These are phyloP conservation scores for Heliocidaris tuberculata DNA, from an alignment of 35 echinoderm and acorn worm genomes.

Conservation along the genomic window DNA sequence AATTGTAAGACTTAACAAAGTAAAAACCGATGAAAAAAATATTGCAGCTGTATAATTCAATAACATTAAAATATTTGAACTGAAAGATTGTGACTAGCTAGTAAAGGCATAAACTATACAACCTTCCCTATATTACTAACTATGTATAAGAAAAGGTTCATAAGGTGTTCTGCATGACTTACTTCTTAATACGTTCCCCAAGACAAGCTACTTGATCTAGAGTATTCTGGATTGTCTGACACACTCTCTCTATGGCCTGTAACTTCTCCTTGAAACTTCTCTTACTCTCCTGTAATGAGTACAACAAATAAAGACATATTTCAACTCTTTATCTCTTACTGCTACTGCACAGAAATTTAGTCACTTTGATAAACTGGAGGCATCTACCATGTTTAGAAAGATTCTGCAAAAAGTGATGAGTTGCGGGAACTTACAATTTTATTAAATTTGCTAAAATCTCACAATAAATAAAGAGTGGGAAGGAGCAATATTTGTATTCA, in stretches of 20 bases:
- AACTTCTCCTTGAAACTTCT: constrained; percentile 90
- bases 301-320: constrained; percentile 21
- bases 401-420: not conserved
- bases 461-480: too few species aligned
- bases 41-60: too few species aligned
- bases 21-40: too few species aligned
- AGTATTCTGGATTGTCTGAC: constrained; percentile 92
- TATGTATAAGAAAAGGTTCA: not conserved
- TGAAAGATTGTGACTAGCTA: too few species aligned
- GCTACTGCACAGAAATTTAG: not conserved
- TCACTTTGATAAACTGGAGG: not conserved
- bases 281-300: constrained; percentile 67
- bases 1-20: too few species aligned
- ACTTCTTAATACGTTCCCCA: constrained; percentile 95
- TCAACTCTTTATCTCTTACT: not conserved
- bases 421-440: not conserved
- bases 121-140: too few species aligned
- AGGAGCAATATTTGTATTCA: too few species aligned
- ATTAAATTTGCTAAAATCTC: too few species aligned
- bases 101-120: too few species aligned
- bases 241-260: constrained; percentile 85
- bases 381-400: not conserved
- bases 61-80: too few species aligned
- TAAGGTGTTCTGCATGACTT: constrained; percentile 16
- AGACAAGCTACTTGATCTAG: constrained; percentile 91